A percentile compares a stretch with the other conserved stretches of the same genome.
phyloP scores from a whole-genome alignment of 2,797 vertebrate genomes.

The Molossus molossus region DNA sequence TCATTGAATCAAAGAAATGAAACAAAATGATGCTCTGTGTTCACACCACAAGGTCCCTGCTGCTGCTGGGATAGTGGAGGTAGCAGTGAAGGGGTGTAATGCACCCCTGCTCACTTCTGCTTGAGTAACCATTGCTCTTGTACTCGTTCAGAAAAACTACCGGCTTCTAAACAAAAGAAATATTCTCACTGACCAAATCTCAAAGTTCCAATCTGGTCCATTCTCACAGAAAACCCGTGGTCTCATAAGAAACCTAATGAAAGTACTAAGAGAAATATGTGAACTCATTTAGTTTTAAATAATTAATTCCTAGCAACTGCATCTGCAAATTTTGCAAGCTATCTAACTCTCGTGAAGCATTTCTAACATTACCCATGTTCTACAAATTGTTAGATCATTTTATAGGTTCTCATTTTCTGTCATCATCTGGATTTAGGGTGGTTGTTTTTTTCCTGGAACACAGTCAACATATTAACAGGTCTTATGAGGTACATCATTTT shows the following conservation, averaged over 20 bases:
- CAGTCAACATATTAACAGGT: not conserved
- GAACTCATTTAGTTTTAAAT: conserved; percentile 23
- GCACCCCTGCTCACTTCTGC: not conserved
- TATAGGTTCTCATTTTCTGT: conserved; percentile 50
- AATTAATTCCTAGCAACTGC: not conserved
- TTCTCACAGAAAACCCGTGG: not conserved
- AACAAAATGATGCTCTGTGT: not conserved
- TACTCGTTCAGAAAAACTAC: not conserved
- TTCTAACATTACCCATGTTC: not conserved
- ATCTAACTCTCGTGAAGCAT: not conserved
- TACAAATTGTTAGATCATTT: conserved; percentile 26
- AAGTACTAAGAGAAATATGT: not conserved
- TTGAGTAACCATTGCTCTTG: not conserved
- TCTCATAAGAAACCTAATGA: not conserved
- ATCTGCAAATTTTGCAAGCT: not conserved
- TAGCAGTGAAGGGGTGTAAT: accelerated
- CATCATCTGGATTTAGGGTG: not conserved
- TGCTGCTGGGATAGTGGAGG: too few species aligned
- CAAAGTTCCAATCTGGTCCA: not conserved
- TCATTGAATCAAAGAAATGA: conserved; percentile 14
- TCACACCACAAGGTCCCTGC: not conserved
- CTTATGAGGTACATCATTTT: not conserved
- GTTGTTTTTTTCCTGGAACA: not conserved
- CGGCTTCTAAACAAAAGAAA: not conserved
- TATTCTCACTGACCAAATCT: not conserved